Conservation (phyloP, 2,888 invertebrate species). For the Elegia similella region DNA sequence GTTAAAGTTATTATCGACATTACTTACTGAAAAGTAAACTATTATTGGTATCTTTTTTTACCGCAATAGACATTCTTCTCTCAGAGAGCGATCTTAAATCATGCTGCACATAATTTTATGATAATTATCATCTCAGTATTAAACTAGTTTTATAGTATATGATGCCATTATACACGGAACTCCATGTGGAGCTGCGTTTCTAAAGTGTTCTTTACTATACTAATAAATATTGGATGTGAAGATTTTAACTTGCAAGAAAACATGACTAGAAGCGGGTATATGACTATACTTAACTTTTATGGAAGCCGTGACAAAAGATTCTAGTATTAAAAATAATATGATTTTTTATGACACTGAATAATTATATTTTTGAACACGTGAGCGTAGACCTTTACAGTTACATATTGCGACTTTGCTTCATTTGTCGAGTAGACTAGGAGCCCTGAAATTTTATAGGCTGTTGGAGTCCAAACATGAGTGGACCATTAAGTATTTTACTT, state of each 20-base stretch:
- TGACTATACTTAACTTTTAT: constrained; percentile 11
- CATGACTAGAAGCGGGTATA: constrained; percentile 20
- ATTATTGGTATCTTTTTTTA: not conserved
- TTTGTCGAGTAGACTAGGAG: no score
- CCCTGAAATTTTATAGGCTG: no score
- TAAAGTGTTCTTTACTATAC: constrained; percentile 40
- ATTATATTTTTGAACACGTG: no score
- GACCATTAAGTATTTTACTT: no score
- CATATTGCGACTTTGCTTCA: no score
- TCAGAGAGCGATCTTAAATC: constrained; percentile 20
- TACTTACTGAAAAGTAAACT: not conserved
- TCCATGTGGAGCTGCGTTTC: constrained; percentile 34
- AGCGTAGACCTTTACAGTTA: no score
- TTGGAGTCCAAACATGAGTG: no score
- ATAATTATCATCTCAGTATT: constrained; percentile 66
- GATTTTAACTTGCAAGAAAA: constrained; percentile 32
- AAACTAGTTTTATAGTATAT: constrained; percentile 63
- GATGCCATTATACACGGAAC: constrained; percentile 65
- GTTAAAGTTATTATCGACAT: not conserved
- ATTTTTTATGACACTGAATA: no score
- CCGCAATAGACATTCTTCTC: constrained; percentile 4
- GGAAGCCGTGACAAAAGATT: not conserved
- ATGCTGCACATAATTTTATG: constrained; percentile 30
- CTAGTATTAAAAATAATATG: not conserved
- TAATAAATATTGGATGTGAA: constrained; percentile 43